Evolutionary conservation across 1,140 invertebrate species (phyloP), one percentile per base, ranked within the genome.

Genomic region (Physella acuta): DNA sequence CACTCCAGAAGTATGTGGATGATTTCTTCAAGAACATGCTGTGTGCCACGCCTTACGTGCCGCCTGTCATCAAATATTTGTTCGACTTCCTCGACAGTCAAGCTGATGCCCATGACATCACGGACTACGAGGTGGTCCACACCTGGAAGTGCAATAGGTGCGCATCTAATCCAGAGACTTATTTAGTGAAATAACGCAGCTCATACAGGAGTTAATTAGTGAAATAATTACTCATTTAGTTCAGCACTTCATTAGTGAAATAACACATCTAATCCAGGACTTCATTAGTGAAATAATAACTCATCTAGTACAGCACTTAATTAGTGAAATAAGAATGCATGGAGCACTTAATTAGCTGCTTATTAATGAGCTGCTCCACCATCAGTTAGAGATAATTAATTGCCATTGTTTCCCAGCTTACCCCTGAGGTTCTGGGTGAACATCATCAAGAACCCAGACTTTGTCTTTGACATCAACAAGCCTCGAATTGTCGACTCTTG

Each of bases 81-180:
- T 99, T 99, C 87, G 98, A 99, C 87, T 99, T 99, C 85, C 89
- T 99, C 72, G 97, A 99, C 85, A 95, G 98, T 85, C 95, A 98
- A 87, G 97, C 96, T 26, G 83, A 94, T 30, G 90, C 93, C 55
- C 80, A 87, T 68, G 94, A 94, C 58, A 99, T 99, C 73, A 93
- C 92, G 66, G 96, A 99, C 87, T 93, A 93, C 44, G 96, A 99
- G 86, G 96, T 89, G n/a, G 95, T 99, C 24, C 97, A 99, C 86
- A 99, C 97, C 70, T 99, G 98, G 98, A 99, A 99, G 85, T 98
- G 95, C 84, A 99, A 99, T 87, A 90, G 88, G 87, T 89, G 76
- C 53, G 52, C 58, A 28, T 28, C 33, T n/a, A n/a, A n/a, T n/a
- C n/a, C n/a, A n/a, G n/a, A n/a, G n/a, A n/a, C n/a, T n/a, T n/a